Evolutionary conservation across 2,888 invertebrate genomes (phyloP), one percentile per base, ranked within the genome.

Genomic region (Netelia virgata): DNA sequence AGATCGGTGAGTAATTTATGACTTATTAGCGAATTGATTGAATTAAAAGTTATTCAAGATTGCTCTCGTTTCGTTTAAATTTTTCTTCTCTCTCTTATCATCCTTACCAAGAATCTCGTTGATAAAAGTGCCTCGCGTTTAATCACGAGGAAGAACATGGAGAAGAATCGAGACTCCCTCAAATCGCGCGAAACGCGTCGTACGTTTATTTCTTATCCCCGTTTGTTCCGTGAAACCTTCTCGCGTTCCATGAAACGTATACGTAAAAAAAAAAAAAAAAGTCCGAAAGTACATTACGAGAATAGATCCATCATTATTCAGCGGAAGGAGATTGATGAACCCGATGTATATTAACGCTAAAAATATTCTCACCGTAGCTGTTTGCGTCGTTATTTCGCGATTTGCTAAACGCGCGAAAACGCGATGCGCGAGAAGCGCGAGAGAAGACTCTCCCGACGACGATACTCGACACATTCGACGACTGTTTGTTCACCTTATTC

Each of bases 251-350:
- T 47, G 47, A 47, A 47, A 47, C 14, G 10, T 36, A 36, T 28
- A 69, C 68, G 43, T 36, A 59, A 16, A 28, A 41, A 8, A 64
- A 9, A 16, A 41, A 47, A 64, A 23, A 75, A 20, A 23, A 16
- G 61, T 50, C 9, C 18, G 18, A 3, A 14, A 20, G 18, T 57
- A 50, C 23, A 53, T 16, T 8, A 16, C 43, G 41, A 1, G 23
- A 77, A 74, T 53, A 23, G 18, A 78, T 75, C 55, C 20, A 75
- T 75, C 43, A 75, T 75, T 74, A 69, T 64, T 11, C 1, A 9
- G 75, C 69, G 50, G 28, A 50, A 20, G 36, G 70, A 75, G 78
- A 79, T 75, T 83, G 64, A 83, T 75, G 83, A 72, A 75, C 72
- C 23, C 75, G 61, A 43, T 50, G 63, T 47, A 74, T 53, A 23